These are phyloP conservation scores for Leucozona laternaria DNA, from an alignment of 2,888 invertebrate species.

Conservation along the genomic window DNA sequence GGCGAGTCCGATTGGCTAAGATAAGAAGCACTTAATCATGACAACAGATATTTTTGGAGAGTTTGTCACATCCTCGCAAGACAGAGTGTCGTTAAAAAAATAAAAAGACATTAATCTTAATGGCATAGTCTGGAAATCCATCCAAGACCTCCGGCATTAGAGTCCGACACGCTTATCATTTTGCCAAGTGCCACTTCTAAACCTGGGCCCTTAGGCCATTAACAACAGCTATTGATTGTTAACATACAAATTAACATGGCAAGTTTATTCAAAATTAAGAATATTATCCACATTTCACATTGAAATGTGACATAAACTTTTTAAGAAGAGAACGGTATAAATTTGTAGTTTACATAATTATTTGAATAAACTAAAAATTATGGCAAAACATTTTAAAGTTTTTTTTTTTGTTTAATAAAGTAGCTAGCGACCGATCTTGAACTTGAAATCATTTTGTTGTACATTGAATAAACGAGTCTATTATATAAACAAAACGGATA, in stretches of 20 bases:
- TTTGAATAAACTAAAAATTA: neutral
- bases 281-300: neutral
- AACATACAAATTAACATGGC: neutral
- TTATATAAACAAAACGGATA: neutral
- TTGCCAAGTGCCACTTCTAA: too few relatives aligned
- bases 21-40: too few relatives aligned
- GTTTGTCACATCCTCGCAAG: too few relatives aligned
- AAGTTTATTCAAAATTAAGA: neutral
- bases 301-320: neutral
- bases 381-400: neutral
- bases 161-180: too few relatives aligned
- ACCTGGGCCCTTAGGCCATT: neutral
- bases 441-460: conserved; percentile 12
- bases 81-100: too few relatives aligned
- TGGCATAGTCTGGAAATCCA: too few relatives aligned
- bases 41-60: too few relatives aligned
- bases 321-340: neutral
- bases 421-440: conserved; percentile 25
- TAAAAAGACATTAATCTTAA: too few relatives aligned
- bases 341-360: conserved; percentile 5
- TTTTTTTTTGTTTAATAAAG: neutral
- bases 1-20: too few relatives aligned
- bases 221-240: neutral
- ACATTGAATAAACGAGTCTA: neutral
- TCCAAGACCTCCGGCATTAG: too few relatives aligned